Base-by-base conservation (phyloP, 1,140 invertebrate species). In the Bombus ignitus region DNA sequence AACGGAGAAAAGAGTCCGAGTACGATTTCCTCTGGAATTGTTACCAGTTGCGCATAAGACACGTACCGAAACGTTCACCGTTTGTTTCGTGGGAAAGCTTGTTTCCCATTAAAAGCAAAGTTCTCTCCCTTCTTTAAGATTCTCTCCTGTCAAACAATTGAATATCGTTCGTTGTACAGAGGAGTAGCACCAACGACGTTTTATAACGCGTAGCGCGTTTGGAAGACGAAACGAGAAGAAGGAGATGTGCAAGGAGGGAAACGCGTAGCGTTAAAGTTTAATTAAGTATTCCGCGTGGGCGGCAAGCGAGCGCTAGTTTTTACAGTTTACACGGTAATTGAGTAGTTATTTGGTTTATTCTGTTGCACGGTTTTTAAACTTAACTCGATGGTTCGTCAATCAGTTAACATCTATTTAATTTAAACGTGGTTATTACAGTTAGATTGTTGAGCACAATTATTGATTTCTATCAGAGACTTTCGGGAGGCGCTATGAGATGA, bases 391-490 rank as follows among this genome's bases (percentile, higher is more conserved):
- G 44, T 87, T 87, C 57, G 72, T 88, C 88, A 90, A 75, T 83
- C 83, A 83, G 76, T 90, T 87, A 85, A 82, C 86, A 83, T 89
- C 86, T 83, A 87, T 87, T 81, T 80, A 93, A 94, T 88, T 95
- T 95, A 95, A 93, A 95, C 90, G 83, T 95, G 94, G 93, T 95
- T 95, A 93, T 95, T 95, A 94, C 95, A 95, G 89, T 94, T 95
- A 93, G 94, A 94, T 94, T 94, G 94, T 93, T 95, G 95, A 93
- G 92, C 94, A 94, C 92, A 94, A 91, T 94, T 94, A 91, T 95
- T 95, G 93, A 95, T 95, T 94, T 95, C 95, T 92, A 94, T 94
- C 84, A 95, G 93, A 91, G 94, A 95, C 90, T 95, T 95, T 92
- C 95, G 92, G 84, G 94, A 95, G 88, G 94, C 93, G 93, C 94